Base-by-base conservation (phyloP, 1,140 invertebrate genomes). In the Trinorchestia longiramus region DNA sequence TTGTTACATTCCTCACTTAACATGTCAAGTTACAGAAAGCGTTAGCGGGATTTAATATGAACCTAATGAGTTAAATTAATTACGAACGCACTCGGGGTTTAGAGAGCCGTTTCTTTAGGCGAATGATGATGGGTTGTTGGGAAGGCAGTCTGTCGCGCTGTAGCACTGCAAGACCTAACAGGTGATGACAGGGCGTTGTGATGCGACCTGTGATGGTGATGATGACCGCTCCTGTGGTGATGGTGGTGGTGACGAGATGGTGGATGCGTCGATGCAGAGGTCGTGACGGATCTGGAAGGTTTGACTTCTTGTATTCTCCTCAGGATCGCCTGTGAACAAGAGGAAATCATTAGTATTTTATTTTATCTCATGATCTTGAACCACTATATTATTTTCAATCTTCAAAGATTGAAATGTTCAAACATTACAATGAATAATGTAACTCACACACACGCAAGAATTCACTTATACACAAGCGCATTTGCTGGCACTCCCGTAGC, bases 271-370 rank as follows among this genome's bases (percentile, higher is more conserved):
- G 94, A 95, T 19, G 96, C 87, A 41, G 95, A 96, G 8, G 95
- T 87, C 42, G 96, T 95, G 15, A 96, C 96, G 41, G 96, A 96
- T 90, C 96, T 77, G 43, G 96, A 96, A 57, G 96, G 96, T 77
- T 96, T 96, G 95, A 96, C 96, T 87, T 96, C 96, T 95, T 96
- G 96, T 44, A 96, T 95, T 62, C 96, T 96, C 94, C 96, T 95
- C 96, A 96, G 95, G 87, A 96, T 87, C 45, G 96, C 96, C 96
- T 96, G 95, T 40, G 45, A 36, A 94, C 42, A 47, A 88, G 95
- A 36, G 87, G 47, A 43, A 95, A 95, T 88, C 95, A 45, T 95
- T 4, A 95, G 28, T 77, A 23, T 23, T 23, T 77, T 3, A 77
- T 77, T 36, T 36, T 15, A 53, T 53, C 6, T 53, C 6, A 53